These are phyloP conservation scores for Myrmecophaga tridactyla DNA, from an alignment of 2,113 vertebrate genomes.

Conservation along the genomic window DNA sequence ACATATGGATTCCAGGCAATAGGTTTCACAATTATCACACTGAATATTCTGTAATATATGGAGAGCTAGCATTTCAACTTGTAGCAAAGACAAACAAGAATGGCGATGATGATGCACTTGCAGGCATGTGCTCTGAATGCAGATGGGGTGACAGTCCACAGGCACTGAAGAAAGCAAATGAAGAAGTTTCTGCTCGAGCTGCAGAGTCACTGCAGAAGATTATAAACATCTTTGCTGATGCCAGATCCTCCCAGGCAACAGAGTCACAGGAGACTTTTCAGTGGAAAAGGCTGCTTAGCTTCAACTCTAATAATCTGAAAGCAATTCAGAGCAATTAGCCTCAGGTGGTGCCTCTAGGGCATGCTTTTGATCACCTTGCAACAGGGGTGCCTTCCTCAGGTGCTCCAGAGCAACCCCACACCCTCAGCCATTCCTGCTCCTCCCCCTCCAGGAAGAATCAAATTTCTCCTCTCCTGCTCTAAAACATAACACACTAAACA, in stretches of 20 bases:
- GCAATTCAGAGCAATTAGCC: constrained; percentile 5
- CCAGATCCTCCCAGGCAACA: constrained; percentile 56
- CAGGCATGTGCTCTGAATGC: background rate
- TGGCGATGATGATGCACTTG: too few relatives aligned
- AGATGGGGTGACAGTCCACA: background rate
- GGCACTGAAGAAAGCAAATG: background rate
- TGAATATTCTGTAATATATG: background rate
- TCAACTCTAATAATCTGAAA: constrained; percentile 47
- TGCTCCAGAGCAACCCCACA: background rate
- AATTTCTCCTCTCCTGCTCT: background rate
- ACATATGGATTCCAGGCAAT: background rate
- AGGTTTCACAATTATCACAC: background rate
- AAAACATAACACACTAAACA: background rate
- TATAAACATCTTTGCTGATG: constrained; percentile 51
- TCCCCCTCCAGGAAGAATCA: background rate
- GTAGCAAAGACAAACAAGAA: constrained; percentile 22
- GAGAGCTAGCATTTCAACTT: background rate
- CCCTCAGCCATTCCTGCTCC: too few relatives aligned
- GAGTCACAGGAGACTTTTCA: constrained; percentile 44
- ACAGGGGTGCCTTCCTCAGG: background rate
- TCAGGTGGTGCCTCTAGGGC: background rate
- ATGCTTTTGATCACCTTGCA: constrained; percentile 31
- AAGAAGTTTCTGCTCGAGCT: background rate
- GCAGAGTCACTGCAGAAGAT: constrained; percentile 46
- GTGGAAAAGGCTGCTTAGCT: constrained; percentile 56